Percentiles rank a stretch among this genome's conserved stretches.
phyloP scores from a whole-genome alignment of 2,797 vertebrate species.

The Phyllotis vaccarum region DNA sequence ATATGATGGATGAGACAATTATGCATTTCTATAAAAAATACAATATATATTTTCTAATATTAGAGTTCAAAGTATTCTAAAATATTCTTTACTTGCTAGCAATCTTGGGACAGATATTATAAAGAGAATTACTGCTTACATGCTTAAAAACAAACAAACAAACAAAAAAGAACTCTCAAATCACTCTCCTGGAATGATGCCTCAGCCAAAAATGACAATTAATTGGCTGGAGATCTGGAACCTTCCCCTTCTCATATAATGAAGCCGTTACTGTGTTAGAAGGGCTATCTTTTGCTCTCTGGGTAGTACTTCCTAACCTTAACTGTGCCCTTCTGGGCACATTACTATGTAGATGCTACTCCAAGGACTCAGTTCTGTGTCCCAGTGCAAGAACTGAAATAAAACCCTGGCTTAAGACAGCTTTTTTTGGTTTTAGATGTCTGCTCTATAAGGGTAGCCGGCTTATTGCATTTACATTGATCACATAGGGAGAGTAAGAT shows the following conservation, averaged over 20 bases:
- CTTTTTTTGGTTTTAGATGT: constrained; percentile 83
- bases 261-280: not conserved
- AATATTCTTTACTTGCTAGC: not conserved
- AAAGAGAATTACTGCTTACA: constrained; percentile 8
- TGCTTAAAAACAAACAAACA: not conserved
- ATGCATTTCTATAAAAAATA: not conserved
- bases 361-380: constrained; percentile 37
- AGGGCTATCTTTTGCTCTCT: accelerated
- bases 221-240: not conserved
- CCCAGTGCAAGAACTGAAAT: constrained; percentile 58
- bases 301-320: not conserved
- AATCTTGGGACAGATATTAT: not conserved
- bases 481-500: constrained; percentile 78
- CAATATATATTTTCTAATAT: not conserved
- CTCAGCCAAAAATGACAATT: not conserved
- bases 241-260: not conserved
- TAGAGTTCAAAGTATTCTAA: not conserved
- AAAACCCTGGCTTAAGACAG: constrained; percentile 82
- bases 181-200: not conserved
- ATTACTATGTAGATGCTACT: constrained; percentile 20
- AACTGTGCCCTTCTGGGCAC: not conserved
- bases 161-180: not conserved
- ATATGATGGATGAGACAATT: not conserved
- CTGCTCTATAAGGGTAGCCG: constrained; percentile 78
- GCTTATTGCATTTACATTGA: constrained; percentile 84